Evolutionary conservation across 2,113 vertebrate genomes (phyloP).

Genomic region (Buteo buteo): DNA sequence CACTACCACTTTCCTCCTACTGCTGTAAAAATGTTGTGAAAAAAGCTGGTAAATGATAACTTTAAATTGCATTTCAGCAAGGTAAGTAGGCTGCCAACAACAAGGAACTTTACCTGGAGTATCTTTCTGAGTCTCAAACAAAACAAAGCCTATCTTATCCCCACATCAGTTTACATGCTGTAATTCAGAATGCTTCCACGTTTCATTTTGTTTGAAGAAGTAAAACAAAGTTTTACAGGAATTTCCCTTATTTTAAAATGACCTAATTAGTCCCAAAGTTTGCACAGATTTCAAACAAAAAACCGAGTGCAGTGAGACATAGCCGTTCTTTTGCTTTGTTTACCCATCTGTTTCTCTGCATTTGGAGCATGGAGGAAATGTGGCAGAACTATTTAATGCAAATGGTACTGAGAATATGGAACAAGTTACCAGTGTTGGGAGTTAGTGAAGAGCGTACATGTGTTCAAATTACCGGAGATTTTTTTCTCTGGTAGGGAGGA

Average conservation of each 20-base stretch:
- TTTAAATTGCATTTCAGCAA: not conserved
- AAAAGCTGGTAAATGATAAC: not conserved
- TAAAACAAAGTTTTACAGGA: not conserved
- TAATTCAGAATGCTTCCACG: not conserved
- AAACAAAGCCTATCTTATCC: conserved; percentile 37
- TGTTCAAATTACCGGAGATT: conserved; percentile 37
- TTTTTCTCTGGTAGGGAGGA: conserved; percentile 14
- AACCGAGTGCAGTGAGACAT: not conserved
- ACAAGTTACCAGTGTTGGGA: not conserved
- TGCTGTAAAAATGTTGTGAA: not conserved
- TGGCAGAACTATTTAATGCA: not conserved
- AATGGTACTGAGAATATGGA: conserved; percentile 13
- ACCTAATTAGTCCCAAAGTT: not conserved
- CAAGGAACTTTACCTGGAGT: not conserved
- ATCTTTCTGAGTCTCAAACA: not conserved
- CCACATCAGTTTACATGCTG: not conserved
- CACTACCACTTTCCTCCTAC: not conserved
- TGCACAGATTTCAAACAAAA: not conserved
- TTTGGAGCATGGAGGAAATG: not conserved
- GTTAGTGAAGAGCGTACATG: not conserved
- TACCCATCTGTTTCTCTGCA: conserved; percentile 29
- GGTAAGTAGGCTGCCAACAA: not conserved
- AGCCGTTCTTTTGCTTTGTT: not conserved
- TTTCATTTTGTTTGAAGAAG: conserved; percentile 16
- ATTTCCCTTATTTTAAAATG: conserved; percentile 14